These are phyloP conservation scores for Xiphophorus couchianus DNA, from an alignment of 2,113 vertebrate species.

Conservation along the genomic window DNA sequence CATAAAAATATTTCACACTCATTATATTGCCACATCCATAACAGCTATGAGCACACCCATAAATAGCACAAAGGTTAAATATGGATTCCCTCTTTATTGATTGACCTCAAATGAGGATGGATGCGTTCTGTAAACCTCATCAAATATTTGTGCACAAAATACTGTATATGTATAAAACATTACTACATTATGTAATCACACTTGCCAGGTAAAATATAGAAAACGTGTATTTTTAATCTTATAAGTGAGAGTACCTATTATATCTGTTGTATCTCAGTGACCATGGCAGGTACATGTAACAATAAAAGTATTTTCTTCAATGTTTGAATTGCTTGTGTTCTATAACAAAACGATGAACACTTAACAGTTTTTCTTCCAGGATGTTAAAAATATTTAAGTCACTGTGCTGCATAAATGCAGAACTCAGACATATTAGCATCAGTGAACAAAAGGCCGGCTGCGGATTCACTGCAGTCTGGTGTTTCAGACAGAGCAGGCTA, in stretches of 20 bases:
- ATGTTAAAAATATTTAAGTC: constrained; percentile 1
- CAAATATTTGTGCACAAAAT: constrained; percentile 27
- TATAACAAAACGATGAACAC: neutral
- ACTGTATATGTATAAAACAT: constrained; percentile 26
- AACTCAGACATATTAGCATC: constrained; percentile 8
- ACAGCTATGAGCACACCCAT: neutral
- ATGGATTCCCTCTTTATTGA: neutral
- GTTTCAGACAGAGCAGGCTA: constrained; percentile 26
- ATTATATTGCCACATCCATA: neutral
- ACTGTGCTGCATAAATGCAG: neutral
- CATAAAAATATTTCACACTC: neutral
- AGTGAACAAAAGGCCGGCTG: constrained; percentile 4
- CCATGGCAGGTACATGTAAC: constrained; percentile 56
- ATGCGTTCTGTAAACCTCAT: neutral
- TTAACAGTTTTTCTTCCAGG: neutral
- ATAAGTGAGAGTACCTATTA: constrained; percentile 38
- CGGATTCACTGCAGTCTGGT: constrained; percentile 11
- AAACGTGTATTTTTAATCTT: constrained; percentile 42
- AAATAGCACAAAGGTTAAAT: neutral
- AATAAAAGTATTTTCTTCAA: constrained; percentile 78
- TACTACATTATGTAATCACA: constrained; percentile 25
- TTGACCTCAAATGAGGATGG: neutral
- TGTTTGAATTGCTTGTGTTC: constrained; percentile 22
- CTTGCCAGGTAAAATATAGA: constrained; percentile 26
- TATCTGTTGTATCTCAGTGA: constrained; percentile 54